phyloP scores from a whole-genome alignment of 2,113 vertebrate genomes.

The Hyperopisus bebe region DNA sequence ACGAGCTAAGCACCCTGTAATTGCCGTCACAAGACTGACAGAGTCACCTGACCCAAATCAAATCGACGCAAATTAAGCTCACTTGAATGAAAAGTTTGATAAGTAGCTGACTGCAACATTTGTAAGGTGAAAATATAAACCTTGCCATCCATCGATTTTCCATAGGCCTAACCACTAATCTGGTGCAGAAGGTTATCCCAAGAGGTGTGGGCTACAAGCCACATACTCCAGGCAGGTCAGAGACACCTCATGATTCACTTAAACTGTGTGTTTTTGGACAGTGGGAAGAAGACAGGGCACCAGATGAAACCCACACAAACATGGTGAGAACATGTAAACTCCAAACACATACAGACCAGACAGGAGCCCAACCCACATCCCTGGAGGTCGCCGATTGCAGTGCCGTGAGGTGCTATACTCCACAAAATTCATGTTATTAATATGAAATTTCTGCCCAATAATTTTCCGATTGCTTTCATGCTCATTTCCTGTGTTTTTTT shows the following conservation, averaged over 20 bases:
- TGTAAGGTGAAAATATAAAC: background rate
- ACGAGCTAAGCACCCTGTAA: background rate
- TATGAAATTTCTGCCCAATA: background rate
- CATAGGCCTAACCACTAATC: background rate
- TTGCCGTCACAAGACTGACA: background rate
- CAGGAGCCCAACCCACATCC: background rate
- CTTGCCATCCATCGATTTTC: background rate
- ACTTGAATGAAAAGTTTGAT: background rate
- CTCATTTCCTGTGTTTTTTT: background rate
- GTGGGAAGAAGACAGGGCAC: background rate
- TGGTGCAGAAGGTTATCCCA: background rate
- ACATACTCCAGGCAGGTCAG: background rate
- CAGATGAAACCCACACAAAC: background rate
- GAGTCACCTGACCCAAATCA: conserved; percentile 7
- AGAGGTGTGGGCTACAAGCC: background rate
- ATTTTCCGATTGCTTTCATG: background rate
- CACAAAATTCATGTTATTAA: background rate
- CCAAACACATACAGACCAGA: background rate
- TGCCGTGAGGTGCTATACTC: background rate
- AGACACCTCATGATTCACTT: background rate
- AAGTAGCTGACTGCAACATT: background rate
- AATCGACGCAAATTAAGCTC: background rate
- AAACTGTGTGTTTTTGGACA: background rate
- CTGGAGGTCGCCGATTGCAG: background rate
- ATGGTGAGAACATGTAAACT: background rate